Conservation (phyloP, 2,797 vertebrate genomes). For the Chiloscyllium punctatum region DNA sequence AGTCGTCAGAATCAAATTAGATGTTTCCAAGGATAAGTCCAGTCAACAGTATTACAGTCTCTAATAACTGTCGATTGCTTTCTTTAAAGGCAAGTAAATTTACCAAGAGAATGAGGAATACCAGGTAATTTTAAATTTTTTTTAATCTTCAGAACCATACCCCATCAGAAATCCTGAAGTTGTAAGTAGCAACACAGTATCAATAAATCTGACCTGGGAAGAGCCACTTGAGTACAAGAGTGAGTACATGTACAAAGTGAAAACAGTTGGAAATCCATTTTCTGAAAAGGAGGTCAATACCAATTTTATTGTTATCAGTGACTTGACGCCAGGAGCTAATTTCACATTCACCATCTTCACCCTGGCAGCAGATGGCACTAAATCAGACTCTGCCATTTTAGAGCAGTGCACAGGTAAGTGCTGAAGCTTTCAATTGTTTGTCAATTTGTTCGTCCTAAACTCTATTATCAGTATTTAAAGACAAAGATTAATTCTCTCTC, state of each 20-base stretch:
- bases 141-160: conserved; percentile 26
- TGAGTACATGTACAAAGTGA: background rate
- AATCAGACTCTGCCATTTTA: background rate
- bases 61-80: no score
- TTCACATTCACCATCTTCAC: background rate
- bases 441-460: background rate
- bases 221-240: background rate
- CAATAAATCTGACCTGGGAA: background rate
- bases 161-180: background rate
- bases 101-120: background rate
- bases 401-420: background rate
- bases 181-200: background rate
- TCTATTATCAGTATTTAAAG: background rate
- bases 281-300: background rate
- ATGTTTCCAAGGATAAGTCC: background rate
- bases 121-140: background rate
- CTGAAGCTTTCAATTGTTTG: background rate
- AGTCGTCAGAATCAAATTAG: background rate
- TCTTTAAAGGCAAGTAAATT: background rate
- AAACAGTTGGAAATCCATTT: background rate
- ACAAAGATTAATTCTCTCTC: background rate
- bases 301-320: background rate
- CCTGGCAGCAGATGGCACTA: background rate
- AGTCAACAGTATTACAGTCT: background rate
- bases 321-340: background rate